Percentiles rank a stretch among this genome's conserved stretches.
These are phyloP conservation scores for Antigone vipio DNA, from an alignment of 2,113 vertebrate species.

Conservation along the genomic window DNA sequence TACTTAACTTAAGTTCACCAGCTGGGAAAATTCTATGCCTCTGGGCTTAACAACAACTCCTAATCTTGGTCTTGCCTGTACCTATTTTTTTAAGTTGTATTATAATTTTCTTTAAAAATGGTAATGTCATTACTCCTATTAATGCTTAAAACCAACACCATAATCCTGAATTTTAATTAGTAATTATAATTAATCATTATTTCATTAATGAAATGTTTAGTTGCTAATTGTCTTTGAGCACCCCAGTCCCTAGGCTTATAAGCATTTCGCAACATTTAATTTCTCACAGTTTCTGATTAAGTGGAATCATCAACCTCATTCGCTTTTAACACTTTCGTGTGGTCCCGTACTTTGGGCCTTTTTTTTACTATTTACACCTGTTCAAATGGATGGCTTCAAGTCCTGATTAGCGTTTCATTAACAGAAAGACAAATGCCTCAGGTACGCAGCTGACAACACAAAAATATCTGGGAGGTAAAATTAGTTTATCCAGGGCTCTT, in stretches of 20 bases:
- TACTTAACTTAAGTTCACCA: slow-evolving; percentile 78
- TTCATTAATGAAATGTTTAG: slow-evolving; percentile 84
- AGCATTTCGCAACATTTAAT: slow-evolving; percentile 71
- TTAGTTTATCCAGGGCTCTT: neutral
- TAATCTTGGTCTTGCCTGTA: slow-evolving; percentile 64
- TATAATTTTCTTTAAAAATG: slow-evolving; percentile 78
- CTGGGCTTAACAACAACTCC: slow-evolving; percentile 74
- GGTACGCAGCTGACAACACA: neutral
- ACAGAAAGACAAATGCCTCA: neutral
- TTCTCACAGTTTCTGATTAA: slow-evolving; percentile 58
- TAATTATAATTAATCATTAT: slow-evolving; percentile 85
- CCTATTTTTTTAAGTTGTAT: slow-evolving; percentile 62
- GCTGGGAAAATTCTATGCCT: slow-evolving; percentile 73
- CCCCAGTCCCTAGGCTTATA: slow-evolving; percentile 74
- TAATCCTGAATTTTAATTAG: slow-evolving; percentile 87
- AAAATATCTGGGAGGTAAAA: neutral
- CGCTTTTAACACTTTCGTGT: slow-evolving; percentile 38
- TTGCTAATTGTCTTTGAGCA: slow-evolving; percentile 82
- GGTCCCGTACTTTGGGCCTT: neutral
- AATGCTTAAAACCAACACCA: slow-evolving; percentile 79
- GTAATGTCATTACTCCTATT: slow-evolving; percentile 78
- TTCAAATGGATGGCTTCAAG: neutral
- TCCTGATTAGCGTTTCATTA: neutral
- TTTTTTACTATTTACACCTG: neutral
- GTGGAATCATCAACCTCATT: slow-evolving; percentile 48